A percentile compares a stretch with the other conserved stretches of the same genome.
Evolutionary conservation across 1,140 invertebrate species (phyloP).

Genomic region (Tachypleus tridentatus): DNA sequence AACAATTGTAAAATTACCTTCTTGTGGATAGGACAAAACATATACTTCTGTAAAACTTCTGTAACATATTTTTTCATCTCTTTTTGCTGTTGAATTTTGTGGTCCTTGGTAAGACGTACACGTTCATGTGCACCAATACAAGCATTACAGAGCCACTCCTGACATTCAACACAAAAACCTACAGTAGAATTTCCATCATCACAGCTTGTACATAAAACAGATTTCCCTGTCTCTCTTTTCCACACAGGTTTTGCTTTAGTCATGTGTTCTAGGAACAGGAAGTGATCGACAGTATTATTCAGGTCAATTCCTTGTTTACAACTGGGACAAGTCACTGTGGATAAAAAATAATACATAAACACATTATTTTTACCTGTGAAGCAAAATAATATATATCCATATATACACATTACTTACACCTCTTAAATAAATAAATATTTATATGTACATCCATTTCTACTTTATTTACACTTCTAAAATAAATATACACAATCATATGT

Average conservation of each 20-base stretch:
- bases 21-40: conserved; percentile 59
- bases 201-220: conserved; percentile 62
- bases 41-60: conserved; percentile 40
- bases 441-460: too few species aligned
- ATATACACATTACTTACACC: too few species aligned
- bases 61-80: conserved; percentile 49
- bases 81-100: conserved; percentile 72
- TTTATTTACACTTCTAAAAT: too few species aligned
- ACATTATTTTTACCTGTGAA: too few species aligned
- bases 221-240: conserved; percentile 37
- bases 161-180: conserved; percentile 76
- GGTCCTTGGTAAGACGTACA: conserved; percentile 83
- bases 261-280: conserved; percentile 52
- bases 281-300: conserved; percentile 56
- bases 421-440: too few species aligned
- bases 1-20: conserved; percentile 36
- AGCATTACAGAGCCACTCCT: conserved; percentile 78
- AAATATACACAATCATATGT: too few species aligned
- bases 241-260: conserved; percentile 22
- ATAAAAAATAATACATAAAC: too few species aligned
- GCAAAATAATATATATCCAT: too few species aligned
- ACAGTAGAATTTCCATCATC: conserved; percentile 64
- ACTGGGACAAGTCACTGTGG: conserved; percentile 30
- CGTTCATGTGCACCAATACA: conserved; percentile 67
- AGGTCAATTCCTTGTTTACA: conserved; percentile 49